Conservation (phyloP, 2,113 vertebrate genomes). For the Nycticebus coucang region DNA sequence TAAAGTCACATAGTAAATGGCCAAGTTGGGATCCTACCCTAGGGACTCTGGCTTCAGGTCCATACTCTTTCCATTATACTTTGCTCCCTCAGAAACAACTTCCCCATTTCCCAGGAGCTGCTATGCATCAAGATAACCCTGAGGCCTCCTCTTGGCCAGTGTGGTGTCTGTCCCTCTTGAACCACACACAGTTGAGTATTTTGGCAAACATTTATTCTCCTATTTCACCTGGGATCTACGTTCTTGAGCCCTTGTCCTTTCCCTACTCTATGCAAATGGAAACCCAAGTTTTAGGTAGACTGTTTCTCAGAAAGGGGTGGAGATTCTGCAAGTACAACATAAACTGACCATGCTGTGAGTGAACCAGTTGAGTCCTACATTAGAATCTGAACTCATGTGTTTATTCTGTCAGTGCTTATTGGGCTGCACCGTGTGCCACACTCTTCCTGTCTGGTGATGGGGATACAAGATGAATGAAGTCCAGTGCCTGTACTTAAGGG, state of each 20-base stretch:
- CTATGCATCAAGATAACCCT: not conserved
- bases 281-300: not conserved
- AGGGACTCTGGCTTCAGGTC: not conserved
- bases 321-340: constrained; percentile 3
- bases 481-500: not conserved
- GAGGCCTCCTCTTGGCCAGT: not conserved
- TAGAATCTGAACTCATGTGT: not conserved
- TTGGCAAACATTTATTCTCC: constrained; percentile 39
- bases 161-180: not conserved
- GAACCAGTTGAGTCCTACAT: not conserved
- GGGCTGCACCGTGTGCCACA: not conserved
- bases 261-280: not conserved
- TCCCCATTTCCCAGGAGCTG: not conserved
- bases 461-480: not conserved
- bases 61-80: not conserved
- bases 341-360: not conserved
- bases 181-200: constrained; percentile 3
- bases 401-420: not conserved
- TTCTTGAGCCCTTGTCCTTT: not conserved
- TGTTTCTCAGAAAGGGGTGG: constrained; percentile 32
- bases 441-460: not conserved
- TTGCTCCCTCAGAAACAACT: not conserved
- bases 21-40: not conserved
- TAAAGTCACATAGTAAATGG: not conserved
- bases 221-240: not conserved